Evolutionary conservation across 2,113 vertebrate genomes (phyloP), one percentile per base, ranked within the genome.

Genomic region (Campylorhamphus procurvoides): DNA sequence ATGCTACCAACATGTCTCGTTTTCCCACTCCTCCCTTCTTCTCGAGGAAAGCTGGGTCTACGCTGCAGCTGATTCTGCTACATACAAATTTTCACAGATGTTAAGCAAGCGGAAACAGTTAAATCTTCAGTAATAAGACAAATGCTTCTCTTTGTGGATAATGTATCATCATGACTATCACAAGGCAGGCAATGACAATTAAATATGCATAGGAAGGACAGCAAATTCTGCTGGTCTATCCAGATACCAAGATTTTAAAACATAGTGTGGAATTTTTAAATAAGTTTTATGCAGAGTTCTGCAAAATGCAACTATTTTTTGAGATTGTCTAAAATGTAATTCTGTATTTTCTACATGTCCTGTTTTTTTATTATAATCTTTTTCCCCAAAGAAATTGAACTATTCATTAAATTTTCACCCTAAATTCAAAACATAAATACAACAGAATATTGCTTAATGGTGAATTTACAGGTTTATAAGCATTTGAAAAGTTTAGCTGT

Each of bases 211-310:
- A 40, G n/a, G 13, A 74, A 67, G 7, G 29, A 46, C 24, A 52
- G 19, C 0, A 5, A 73, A 94, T 89, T 83, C 46, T 27, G 2
- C 4, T 35, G 40, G 5, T 10, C 10, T 0, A 0, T 47, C 20
- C 18, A 60, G 35, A 55, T 29, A 10, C 5, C 3, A 55, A 47
- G 15, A 50, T n/a, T n/a, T n/a, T n/a, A n/a, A n/a, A n/a, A n/a
- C n/a, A n/a, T n/a, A n/a, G n/a, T n/a, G n/a, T n/a, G n/a, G n/a
- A n/a, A n/a, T 72, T 86, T 84, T 71, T 28, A 31, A 67, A 63
- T 1, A 67, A 78, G 9, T 40, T 71, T 17, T 7, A 23, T 44
- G 62, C 2, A 53, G 3, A 7, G 4, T 18, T 31, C 39, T 25
- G 12, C 2, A 90, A 90, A 58, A 58, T 24, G n/a, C n/a, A 69